Percentiles rank a stretch among this genome's conserved stretches.
phyloP scores from a whole-genome alignment of 2,797 vertebrate genomes.

The Phataginus tricuspis region DNA sequence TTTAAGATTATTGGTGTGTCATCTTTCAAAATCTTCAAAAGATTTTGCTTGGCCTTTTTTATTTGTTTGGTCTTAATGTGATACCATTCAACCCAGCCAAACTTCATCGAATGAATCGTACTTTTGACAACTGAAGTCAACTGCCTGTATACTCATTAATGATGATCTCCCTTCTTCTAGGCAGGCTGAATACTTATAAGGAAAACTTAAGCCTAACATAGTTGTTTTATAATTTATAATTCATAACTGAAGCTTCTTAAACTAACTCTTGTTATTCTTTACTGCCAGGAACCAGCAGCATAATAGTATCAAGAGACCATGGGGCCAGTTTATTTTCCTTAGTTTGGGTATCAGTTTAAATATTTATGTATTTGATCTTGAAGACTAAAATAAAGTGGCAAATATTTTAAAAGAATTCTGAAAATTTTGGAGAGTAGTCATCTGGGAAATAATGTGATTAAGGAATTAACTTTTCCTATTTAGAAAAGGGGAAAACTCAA shows the following conservation, averaged over 20 bases:
- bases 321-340: background rate
- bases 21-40: background rate
- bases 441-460: slow-evolving; percentile 40
- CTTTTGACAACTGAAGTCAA: slow-evolving; percentile 7
- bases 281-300: background rate
- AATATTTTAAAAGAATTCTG: slow-evolving; percentile 5
- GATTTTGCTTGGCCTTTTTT: slow-evolving; percentile 26
- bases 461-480: background rate
- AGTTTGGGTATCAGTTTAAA: slow-evolving; percentile 51
- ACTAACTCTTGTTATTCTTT: background rate
- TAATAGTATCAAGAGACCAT: background rate
- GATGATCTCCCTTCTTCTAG: background rate
- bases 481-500: background rate
- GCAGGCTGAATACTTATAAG: background rate
- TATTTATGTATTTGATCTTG: slow-evolving; percentile 61
- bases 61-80: background rate
- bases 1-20: background rate
- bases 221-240: slow-evolving; percentile 51
- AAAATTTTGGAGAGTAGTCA: background rate
- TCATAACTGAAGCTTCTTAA: background rate
- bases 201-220: background rate
- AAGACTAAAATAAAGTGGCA: slow-evolving; percentile 42
- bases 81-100: background rate
- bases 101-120: background rate
- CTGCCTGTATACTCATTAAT: background rate